A percentile compares a stretch with the other conserved stretches of the same genome.
phyloP scores from a whole-genome alignment of 1,140 invertebrate species.

The Glossosoma conforme region DNA sequence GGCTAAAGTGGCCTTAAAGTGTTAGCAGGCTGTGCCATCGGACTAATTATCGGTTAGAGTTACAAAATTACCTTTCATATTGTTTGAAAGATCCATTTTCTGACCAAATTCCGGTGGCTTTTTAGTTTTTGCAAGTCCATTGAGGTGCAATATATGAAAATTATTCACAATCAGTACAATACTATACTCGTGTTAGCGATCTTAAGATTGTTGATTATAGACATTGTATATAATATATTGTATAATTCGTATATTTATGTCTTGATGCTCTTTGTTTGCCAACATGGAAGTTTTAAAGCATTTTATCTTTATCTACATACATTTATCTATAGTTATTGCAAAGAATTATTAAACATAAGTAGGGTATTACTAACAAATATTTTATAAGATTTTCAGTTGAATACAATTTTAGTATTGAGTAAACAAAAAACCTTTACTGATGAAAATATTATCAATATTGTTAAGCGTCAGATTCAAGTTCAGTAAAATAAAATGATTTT shows the following conservation, averaged over 20 bases:
- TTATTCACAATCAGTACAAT: conserved; percentile 27
- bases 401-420: neutral
- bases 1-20: too few species aligned
- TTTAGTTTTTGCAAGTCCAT: conserved; percentile 1
- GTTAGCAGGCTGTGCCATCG: neutral
- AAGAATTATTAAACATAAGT: conserved; percentile 1
- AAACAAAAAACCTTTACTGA: neutral
- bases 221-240: conserved; percentile 21
- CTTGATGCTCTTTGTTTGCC: too few species aligned
- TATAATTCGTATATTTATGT: conserved; percentile 7
- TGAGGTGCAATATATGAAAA: conserved; percentile 24
- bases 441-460: neutral
- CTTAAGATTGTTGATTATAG: conserved; percentile 10
- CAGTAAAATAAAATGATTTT: too few species aligned
- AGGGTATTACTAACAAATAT: conserved; percentile 9
- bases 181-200: conserved; percentile 6
- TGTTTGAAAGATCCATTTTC: neutral
- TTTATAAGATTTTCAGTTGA: neutral
- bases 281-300: too few species aligned
- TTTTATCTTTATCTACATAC: too few species aligned
- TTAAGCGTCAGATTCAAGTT: too few species aligned
- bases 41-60: neutral
- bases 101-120: neutral
- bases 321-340: neutral
- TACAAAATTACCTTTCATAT: neutral